Evolutionary conservation across 2,113 vertebrate species (phyloP), one percentile per base, ranked within the genome.

Genomic region (Aramus guarauna): DNA sequence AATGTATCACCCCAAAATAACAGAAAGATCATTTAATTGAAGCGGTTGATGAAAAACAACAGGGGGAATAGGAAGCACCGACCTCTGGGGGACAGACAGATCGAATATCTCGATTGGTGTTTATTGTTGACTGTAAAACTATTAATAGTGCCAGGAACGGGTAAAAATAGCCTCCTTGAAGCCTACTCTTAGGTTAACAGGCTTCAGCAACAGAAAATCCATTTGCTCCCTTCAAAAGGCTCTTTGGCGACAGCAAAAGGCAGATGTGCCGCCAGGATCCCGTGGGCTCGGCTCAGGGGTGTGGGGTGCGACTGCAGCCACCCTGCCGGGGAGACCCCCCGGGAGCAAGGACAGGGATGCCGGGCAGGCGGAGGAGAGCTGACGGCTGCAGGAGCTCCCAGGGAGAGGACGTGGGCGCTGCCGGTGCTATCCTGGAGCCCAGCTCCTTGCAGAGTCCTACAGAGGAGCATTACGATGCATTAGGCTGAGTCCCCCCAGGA

Each of bases 81-180:
- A 55, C 52, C 94, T 94, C 88, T 76, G 73, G 88, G 87, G 90
- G 85, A 59, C 82, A 91, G 92, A 88, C 48, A 94, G 96, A 97
- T 94, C 53, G 6, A 85, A 58, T 75, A 39, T 86, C 92, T 82
- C 24, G 20, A 97, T 76, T 72, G 73, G 87, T 17, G 6, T 94
- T 96, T 94, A 75, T 81, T 85, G 63, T 39, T 91, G 80, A 75
- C 77, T 6, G 17, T 34, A 58, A 10, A 39, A 32, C 90, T 97
- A 97, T 95, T 97, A 91, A 95, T 96, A 91, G 86, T 74, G 84
- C 36, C 50, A 55, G 88, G 79, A 84, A 90, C 12, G 17, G 82
- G 88, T 95, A 97, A 94, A 96, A 97, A 98, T 97, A 98, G 91
- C 73, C 84, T 9, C 41, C 90, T 84, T 2, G 6, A 60, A 90